Base-by-base conservation (phyloP, 1,140 invertebrate species). In the Sitophilus oryzae region DNA sequence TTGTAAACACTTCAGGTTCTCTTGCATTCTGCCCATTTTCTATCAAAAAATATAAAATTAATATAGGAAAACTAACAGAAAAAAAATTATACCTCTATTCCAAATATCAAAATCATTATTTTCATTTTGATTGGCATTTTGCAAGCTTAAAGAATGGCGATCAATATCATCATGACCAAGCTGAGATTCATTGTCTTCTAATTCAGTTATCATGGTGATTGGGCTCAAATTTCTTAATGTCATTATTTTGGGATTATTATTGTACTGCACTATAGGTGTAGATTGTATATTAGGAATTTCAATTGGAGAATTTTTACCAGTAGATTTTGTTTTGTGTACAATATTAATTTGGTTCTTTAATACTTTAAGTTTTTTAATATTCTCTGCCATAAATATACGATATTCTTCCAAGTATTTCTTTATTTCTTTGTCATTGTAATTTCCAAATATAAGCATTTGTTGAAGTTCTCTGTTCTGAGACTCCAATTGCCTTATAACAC, bases 401-500 rank as follows among this genome's bases (percentile, higher is more conserved):
- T 82, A 79, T 21, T 70, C 65, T 36, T 77, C 73, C 6, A 80
- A 72, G 66, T 76, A 78, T 25, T 65, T 63, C 54, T 71, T 73
- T 9, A 80, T 63, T 37, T 73, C 71, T 30, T 74, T 66, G 41
- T 71, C 73, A 23, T 63, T 67, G 37, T 52, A 38, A 34, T 60
- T 63, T 30, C 58, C 60, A 20, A 60, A 59, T 10, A 59, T 56
- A 10, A 69, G 35, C 19, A 70, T 60, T 50, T 62, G 59, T 36
- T 70, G 68, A 15, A 71, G 49, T 45, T 70, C 64, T 46, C 68
- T 66, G 61, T 82, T 81, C 67, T 82, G 79, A 43, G 73, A 69
- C 69, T 83, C 81, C 43, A 84, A 66, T 52, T 82, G 76, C 46
- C 66, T 68, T 40, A 84, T 83, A 47, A 84, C 77, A 60, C 79